Conservation (phyloP, 1,140 invertebrate species). For the Anastatus disparis region DNA sequence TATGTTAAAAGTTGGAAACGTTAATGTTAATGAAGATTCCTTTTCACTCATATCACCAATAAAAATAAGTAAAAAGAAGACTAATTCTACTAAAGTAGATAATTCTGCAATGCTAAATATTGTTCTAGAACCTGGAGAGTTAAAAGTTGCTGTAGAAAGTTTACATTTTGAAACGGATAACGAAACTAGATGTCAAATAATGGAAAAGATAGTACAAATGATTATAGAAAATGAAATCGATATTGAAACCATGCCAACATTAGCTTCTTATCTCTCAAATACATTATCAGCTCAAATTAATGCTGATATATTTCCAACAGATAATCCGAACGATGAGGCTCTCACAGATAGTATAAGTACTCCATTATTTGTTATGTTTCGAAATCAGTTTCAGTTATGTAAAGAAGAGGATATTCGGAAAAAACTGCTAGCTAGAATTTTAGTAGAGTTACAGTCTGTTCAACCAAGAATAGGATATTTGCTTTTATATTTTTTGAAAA, state of each 20-base stretch:
- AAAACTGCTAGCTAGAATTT: conserved; percentile 77
- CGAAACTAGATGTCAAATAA: conserved; percentile 74
- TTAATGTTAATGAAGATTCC: too few relatives aligned
- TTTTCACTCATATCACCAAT: too few relatives aligned
- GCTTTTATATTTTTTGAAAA: conserved; percentile 87
- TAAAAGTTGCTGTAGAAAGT: conserved; percentile 74
- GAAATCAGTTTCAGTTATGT: conserved; percentile 76
- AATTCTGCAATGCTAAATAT: too few relatives aligned
- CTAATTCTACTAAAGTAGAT: too few relatives aligned
- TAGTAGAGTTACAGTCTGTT: conserved; percentile 79
- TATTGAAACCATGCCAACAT: conserved; percentile 70
- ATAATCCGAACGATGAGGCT: conserved; percentile 68
- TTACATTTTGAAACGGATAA: conserved; percentile 75
- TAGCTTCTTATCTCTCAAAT: conserved; percentile 68
- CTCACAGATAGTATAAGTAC: conserved; percentile 82
- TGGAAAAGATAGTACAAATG: conserved; percentile 76
- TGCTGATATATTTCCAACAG: conserved; percentile 65
- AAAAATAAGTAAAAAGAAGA: too few relatives aligned
- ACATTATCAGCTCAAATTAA: conserved; percentile 67
- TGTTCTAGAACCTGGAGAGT: conserved; percentile 71
- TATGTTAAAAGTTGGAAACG: too few relatives aligned
- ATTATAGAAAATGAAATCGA: conserved; percentile 76
- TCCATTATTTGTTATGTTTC: conserved; percentile 84
- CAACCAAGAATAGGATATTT: conserved; percentile 84
- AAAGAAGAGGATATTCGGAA: conserved; percentile 83